Evolutionary conservation across 2,113 vertebrate genomes (phyloP).

Genomic region (Urocolius indicus): DNA sequence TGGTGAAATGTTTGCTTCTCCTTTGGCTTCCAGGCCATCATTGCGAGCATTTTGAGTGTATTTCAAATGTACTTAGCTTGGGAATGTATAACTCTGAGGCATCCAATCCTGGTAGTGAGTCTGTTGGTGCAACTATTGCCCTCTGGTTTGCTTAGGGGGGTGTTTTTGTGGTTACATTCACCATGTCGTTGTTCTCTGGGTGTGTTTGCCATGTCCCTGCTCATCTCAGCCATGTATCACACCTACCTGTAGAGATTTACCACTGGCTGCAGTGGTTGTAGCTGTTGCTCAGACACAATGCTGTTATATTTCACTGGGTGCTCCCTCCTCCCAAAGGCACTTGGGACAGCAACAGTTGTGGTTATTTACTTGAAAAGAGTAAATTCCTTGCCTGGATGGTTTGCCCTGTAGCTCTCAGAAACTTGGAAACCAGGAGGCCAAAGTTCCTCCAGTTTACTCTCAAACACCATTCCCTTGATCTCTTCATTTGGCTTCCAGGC

Average conservation of each 20-base stretch:
- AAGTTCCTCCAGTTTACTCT: background rate
- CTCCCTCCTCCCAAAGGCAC: background rate
- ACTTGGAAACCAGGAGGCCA: background rate
- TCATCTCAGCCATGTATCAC: background rate
- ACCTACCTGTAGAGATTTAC: background rate
- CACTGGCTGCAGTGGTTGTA: background rate
- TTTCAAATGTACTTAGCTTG: too few species aligned
- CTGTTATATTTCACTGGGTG: background rate
- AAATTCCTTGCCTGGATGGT: background rate
- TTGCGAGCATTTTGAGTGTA: background rate
- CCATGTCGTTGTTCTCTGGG: background rate
- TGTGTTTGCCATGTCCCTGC: background rate
- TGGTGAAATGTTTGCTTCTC: conserved; percentile 8
- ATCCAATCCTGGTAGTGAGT: background rate
- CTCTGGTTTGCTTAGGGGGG: background rate
- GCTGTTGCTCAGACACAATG: background rate
- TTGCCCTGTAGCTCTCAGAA: background rate
- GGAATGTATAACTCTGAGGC: background rate
- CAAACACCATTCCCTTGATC: background rate
- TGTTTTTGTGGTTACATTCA: background rate
- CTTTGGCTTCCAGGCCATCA: background rate
- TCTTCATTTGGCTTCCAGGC: background rate
- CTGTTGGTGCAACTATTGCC: background rate
- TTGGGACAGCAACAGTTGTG: background rate
- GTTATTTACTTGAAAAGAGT: background rate